These are phyloP conservation scores for Cynopterus brachyotis DNA, from an alignment of 2,113 vertebrate species.

Conservation along the genomic window DNA sequence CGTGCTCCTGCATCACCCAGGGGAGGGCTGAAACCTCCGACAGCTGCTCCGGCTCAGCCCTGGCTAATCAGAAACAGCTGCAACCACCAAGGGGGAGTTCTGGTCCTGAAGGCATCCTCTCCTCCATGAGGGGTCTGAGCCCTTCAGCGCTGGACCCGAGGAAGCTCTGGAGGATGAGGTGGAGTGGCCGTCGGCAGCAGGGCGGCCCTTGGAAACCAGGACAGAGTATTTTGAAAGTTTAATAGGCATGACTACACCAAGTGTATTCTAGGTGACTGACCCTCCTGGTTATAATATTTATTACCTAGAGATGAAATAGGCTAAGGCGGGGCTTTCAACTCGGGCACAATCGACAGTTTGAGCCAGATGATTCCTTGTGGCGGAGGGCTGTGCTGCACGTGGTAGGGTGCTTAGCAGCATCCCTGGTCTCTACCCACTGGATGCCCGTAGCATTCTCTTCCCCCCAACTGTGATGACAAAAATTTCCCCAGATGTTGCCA, in stretches of 20 bases:
- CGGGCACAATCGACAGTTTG: neutral
- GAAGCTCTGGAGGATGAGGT: neutral
- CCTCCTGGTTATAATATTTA: neutral
- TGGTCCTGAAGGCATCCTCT: neutral
- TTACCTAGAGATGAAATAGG: neutral
- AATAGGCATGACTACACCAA: neutral
- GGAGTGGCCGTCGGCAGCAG: rapidly evolving
- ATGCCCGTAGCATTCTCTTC: neutral
- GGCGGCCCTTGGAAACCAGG: neutral
- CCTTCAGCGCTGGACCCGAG: neutral
- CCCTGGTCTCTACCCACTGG: neutral
- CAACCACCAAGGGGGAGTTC: too few relatives aligned
- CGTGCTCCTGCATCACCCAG: neutral
- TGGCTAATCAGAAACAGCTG: neutral
- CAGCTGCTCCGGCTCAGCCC: neutral
- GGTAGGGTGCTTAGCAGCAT: too few relatives aligned
- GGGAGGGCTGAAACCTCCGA: rapidly evolving
- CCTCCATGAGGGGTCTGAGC: neutral
- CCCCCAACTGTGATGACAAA: neutral
- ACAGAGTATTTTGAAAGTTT: neutral
- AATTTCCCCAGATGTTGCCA: neutral
- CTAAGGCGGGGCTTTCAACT: neutral
- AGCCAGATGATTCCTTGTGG: neutral
- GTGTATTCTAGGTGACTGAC: neutral
- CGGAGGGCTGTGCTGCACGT: neutral